phyloP scores from a whole-genome alignment of 2,113 vertebrate species.

The Neolamprologus brichardi region DNA sequence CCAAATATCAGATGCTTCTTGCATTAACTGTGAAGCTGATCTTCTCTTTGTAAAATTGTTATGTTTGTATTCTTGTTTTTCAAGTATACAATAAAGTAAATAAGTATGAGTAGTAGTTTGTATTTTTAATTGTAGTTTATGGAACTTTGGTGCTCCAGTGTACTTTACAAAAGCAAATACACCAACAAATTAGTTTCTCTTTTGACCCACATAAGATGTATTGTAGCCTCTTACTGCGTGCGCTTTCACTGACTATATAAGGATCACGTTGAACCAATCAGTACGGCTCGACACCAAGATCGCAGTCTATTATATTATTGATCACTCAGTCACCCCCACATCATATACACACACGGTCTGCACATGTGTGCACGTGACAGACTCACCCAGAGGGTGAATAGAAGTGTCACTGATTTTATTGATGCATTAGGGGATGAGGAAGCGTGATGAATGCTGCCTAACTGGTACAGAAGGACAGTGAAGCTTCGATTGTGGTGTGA shows the following conservation, averaged over 20 bases:
- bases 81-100: background rate
- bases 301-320: background rate
- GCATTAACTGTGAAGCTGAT: background rate
- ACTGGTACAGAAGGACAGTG: background rate
- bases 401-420: background rate
- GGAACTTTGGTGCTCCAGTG: background rate
- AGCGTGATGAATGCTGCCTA: background rate
- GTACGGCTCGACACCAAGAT: background rate
- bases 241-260: background rate
- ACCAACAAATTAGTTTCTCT: background rate
- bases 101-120: background rate
- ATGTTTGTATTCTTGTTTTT: background rate
- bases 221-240: background rate
- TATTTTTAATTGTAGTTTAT: background rate
- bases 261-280: background rate
- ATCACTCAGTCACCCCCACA: background rate
- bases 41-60: background rate
- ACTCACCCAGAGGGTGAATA: background rate
- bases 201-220: background rate
- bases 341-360: background rate
- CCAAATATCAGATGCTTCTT: background rate
- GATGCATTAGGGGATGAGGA: background rate
- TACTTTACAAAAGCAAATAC: background rate
- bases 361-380: background rate
- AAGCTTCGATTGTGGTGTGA: background rate